Percentiles rank a stretch among this genome's conserved stretches.
These are phyloP conservation scores for Pharmacophagus antenor DNA, from an alignment of 2,888 invertebrate genomes.

Conservation along the genomic window DNA sequence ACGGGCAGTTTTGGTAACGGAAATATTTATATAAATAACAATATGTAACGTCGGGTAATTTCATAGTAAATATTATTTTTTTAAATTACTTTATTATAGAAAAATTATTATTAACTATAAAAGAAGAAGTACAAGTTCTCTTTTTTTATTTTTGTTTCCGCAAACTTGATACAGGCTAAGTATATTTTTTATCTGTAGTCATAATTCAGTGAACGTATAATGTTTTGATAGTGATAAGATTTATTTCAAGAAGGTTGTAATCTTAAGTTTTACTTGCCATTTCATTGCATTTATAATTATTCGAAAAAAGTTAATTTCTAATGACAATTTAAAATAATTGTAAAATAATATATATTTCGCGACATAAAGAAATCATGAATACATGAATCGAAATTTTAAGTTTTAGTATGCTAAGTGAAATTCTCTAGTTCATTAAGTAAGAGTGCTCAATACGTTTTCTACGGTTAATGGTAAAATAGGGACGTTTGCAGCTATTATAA, in stretches of 20 bases:
- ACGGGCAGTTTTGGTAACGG: not conserved
- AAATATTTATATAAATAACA: not conserved
- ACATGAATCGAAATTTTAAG: not conserved
- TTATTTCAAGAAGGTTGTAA: conserved; percentile 14
- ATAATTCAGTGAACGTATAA: too few relatives aligned
- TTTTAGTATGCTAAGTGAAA: not conserved
- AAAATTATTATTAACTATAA: too few relatives aligned
- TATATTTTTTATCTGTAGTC: too few relatives aligned
- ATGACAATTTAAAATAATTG: not conserved
- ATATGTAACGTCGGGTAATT: too few relatives aligned
- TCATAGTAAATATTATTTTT: too few relatives aligned
- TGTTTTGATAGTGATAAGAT: conserved; percentile 9
- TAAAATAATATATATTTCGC: too few relatives aligned
- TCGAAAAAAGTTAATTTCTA: not conserved
- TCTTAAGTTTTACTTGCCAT: conserved; percentile 24
- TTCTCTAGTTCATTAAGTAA: conserved; percentile 9
- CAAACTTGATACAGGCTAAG: too few relatives aligned
- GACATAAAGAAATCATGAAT: too few relatives aligned
- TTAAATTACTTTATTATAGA: too few relatives aligned
- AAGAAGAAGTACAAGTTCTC: too few relatives aligned
- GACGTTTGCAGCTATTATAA: conserved; percentile 44
- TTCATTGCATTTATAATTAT: conserved; percentile 21
- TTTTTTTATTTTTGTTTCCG: too few relatives aligned
- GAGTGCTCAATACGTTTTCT: not conserved
- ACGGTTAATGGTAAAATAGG: conserved; percentile 33